Conservation (phyloP, 37 sponge, comb jelly and placozoan genomes). For the Aphrocallistes beatrix region DNA sequence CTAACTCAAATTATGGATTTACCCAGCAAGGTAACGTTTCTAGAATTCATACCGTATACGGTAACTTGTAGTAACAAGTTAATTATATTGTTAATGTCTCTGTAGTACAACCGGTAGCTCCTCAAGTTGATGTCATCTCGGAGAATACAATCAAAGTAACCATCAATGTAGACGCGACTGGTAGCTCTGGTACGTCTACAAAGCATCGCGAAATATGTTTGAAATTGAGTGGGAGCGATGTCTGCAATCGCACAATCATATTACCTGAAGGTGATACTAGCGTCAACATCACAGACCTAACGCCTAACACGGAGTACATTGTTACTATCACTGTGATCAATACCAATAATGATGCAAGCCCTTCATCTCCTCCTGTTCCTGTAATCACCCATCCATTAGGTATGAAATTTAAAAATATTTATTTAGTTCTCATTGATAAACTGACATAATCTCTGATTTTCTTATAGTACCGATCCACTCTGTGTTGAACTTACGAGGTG, state of each 20-base stretch:
- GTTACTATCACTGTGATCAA: neutral
- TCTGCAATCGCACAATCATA: neutral
- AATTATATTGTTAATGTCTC: neutral
- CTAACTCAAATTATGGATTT: neutral
- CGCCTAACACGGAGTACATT: neutral
- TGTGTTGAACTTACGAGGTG: neutral
- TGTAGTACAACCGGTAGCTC: neutral
- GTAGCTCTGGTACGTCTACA: neutral
- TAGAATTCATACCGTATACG: too few relatives aligned
- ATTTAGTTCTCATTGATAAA: neutral
- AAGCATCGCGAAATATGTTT: neutral
- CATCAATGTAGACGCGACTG: neutral
- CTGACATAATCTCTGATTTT: neutral
- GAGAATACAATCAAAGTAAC: neutral
- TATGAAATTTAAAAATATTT: neutral
- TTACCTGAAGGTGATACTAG: neutral
- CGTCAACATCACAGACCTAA: neutral
- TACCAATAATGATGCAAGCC: neutral
- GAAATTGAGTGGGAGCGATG: neutral
- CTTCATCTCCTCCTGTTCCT: neutral
- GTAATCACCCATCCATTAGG: neutral
- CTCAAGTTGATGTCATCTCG: neutral
- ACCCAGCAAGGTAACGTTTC: slow-evolving; percentile 6
- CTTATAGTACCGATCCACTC: neutral
- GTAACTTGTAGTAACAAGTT: too few relatives aligned